Base-by-base conservation (phyloP, 37 sponge, comb jelly and placozoan genomes). In the Eunapius fragilis region DNA sequence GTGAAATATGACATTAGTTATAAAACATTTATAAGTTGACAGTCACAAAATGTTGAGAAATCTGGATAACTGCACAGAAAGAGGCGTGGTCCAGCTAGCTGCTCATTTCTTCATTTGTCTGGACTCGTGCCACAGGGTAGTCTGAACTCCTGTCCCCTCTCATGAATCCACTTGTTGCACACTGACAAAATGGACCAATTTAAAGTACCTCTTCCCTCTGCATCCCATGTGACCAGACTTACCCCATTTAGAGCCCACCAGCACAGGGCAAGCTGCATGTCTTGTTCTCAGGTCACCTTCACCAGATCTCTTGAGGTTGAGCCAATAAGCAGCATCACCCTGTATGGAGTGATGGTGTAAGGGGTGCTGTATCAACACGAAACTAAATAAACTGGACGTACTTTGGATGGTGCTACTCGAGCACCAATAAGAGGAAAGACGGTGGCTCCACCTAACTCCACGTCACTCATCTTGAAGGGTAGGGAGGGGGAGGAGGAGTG, bases 161-260 rank as follows among this genome's bases (percentile, higher is more conserved):
- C 95, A 70, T 98, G 99, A 58, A 98, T 94, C 99, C 99, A 98
- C 90, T 98, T 98, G 87, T 98, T 98, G 58, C 94, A 95, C n/a
- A 97, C 96, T 97, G 79, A 0, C 58, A 33, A 24, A 71, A 35
- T 77, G 6, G 6, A 6, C 3, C 41, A 41, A 9, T 41, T 2
- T 28, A 41, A n/a, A n/a, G n/a, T n/a, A n/a, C n/a, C n/a, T n/a
- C n/a, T n/a, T n/a, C n/a, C n/a, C 35, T 25, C 12, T 41, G 6
- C 3, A 41, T 9, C 6, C 41, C 6, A 41, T n/a, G n/a, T 41
- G 41, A 17, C 1, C n/a, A n/a, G n/a, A 71, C 93, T 79, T 75
- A 97, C 95, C 97, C 93, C 93, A 92, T 88, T 97, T 96, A 50
- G 92, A 81, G 47, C 98, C 98, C 72, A 93, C 93, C 30, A 98